Evolutionary conservation across 2,797 vertebrate genomes (phyloP).

Genomic region (Lepus townsendii): DNA sequence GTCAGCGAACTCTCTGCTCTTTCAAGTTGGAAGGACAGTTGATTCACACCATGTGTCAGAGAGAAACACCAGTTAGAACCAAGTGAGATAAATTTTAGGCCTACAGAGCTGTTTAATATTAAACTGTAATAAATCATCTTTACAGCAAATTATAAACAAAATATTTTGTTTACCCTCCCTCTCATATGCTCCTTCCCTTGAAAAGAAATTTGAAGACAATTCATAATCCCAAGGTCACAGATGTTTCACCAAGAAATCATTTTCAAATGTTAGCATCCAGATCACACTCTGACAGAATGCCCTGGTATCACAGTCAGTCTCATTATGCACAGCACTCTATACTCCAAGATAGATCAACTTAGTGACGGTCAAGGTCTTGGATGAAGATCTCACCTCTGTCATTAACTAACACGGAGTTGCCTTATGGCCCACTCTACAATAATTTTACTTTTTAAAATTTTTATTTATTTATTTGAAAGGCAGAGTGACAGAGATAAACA

Average conservation of each 20-base stretch:
- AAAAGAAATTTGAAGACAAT: constrained; percentile 75
- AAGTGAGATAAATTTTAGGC: constrained; percentile 83
- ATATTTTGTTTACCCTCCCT: constrained; percentile 72
- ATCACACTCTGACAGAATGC: constrained; percentile 37
- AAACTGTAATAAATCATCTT: constrained; percentile 85
- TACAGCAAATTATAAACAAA: constrained; percentile 82
- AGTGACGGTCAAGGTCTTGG: neutral
- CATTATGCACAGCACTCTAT: neutral
- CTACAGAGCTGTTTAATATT: constrained; percentile 85
- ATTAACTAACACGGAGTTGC: neutral
- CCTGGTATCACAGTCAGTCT: neutral
- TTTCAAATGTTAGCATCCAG: constrained; percentile 73
- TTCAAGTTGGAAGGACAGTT: constrained; percentile 88
- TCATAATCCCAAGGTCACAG: constrained; percentile 71
- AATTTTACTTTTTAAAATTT: too few relatives aligned
- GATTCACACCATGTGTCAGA: constrained; percentile 89
- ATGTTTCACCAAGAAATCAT: constrained; percentile 72
- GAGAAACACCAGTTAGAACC: constrained; percentile 81
- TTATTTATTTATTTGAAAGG: too few relatives aligned
- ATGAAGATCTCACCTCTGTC: neutral
- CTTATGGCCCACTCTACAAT: neutral
- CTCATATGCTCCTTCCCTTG: constrained; percentile 58
- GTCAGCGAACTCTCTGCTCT: constrained; percentile 83
- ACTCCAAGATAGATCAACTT: neutral
- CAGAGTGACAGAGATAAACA: too few relatives aligned